These are phyloP conservation scores for Caradrina kadenii DNA, from an alignment of 2,888 invertebrate genomes.

Conservation along the genomic window DNA sequence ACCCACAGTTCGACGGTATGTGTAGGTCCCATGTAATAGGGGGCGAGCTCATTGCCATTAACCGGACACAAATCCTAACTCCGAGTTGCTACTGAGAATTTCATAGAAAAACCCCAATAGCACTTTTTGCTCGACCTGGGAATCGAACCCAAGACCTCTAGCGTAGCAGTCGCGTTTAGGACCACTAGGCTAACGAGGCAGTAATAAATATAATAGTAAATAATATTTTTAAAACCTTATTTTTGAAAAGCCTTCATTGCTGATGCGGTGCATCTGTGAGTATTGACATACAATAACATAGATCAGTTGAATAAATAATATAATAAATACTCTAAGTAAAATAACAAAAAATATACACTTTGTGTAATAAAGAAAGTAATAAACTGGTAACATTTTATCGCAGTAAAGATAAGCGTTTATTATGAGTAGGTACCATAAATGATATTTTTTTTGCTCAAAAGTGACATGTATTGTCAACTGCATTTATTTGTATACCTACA, in stretches of 20 bases:
- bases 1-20: too few relatives aligned
- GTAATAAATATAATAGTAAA: too few relatives aligned
- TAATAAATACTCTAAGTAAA: slow-evolving; percentile 40
- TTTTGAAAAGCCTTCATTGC: slow-evolving; percentile 59
- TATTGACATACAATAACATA: slow-evolving; percentile 43
- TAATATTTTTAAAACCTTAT: background rate
- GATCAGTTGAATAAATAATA: slow-evolving; percentile 49
- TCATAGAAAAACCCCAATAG: too few relatives aligned
- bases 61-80: too few relatives aligned
- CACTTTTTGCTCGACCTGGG: too few relatives aligned
- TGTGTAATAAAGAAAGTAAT: slow-evolving; percentile 47
- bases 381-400: slow-evolving; percentile 60
- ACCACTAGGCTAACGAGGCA: too few relatives aligned
- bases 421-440: slow-evolving; percentile 21
- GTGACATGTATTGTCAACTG: slow-evolving; percentile 6
- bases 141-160: too few relatives aligned
- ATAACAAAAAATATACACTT: slow-evolving; percentile 45
- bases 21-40: too few relatives aligned
- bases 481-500: slow-evolving; percentile 9
- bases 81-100: too few relatives aligned
- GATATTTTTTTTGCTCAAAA: slow-evolving; percentile 21
- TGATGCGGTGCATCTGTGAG: slow-evolving; percentile 47
- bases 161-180: too few relatives aligned
- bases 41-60: too few relatives aligned
- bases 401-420: slow-evolving; percentile 37